Percentiles rank a stretch among this genome's conserved stretches.
Conservation (phyloP, 2,888 invertebrate species). For the Syritta pipiens region DNA sequence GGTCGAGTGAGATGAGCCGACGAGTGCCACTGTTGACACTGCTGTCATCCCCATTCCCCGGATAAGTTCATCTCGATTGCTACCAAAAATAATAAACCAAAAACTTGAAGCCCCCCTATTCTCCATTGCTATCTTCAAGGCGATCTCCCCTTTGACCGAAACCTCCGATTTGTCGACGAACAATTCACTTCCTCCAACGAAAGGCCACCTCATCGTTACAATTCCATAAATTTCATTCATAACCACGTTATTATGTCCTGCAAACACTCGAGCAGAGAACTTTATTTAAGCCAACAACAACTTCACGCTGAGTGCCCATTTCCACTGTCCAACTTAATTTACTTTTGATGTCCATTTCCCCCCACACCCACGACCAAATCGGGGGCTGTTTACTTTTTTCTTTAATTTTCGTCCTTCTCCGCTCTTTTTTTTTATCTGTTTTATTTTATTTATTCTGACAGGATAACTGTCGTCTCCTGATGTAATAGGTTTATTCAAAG, state of each 20-base stretch:
- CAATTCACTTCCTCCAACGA: too few relatives aligned
- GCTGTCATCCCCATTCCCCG: too few relatives aligned
- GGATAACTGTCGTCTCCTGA: background rate
- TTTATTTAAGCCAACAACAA: background rate
- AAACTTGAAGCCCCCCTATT: too few relatives aligned
- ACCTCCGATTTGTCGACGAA: too few relatives aligned
- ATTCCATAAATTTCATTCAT: too few relatives aligned
- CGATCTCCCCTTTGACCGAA: too few relatives aligned
- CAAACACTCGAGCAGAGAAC: background rate
- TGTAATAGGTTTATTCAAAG: background rate
- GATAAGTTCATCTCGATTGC: too few relatives aligned
- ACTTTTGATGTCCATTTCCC: background rate
- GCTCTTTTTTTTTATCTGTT: background rate
- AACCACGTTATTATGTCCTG: background rate
- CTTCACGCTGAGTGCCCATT: background rate
- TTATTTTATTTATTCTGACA: background rate
- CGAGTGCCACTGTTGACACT: too few relatives aligned
- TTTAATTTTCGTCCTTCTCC: background rate
- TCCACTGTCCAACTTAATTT: background rate
- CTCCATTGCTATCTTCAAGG: too few relatives aligned
- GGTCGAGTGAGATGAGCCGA: too few relatives aligned
- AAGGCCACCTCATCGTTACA: too few relatives aligned
- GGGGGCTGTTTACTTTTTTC: background rate
- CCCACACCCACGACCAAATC: background rate
- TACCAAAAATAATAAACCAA: too few relatives aligned